Evolutionary conservation across 2,888 invertebrate genomes (phyloP), one percentile per base, ranked within the genome.

Genomic region (Athalia rosae): DNA sequence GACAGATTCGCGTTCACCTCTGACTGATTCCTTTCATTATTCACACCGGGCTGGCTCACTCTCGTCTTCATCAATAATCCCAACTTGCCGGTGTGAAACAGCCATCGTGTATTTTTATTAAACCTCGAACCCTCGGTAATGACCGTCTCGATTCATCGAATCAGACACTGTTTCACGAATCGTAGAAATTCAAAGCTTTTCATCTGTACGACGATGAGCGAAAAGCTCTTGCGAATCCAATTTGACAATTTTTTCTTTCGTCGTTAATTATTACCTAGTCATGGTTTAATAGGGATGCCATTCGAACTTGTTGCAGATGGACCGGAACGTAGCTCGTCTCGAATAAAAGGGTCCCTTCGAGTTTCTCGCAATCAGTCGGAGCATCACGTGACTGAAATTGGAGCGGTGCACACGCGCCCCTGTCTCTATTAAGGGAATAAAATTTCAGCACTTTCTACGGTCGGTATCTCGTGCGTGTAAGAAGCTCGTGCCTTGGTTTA

Each of bases 391-490:
- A 62, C 62, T 62, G 43, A 11, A 13, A 64, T 3, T 47, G 64
- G 28, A 64, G n/a, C 45, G 64, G 4, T 43, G 62, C 7, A 64
- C 64, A 47, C 47, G 47, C 45, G 64, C 47, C 28, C 47, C 45
- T 47, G 64, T 64, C 47, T 47, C 28, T 28, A 28, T 47, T 7
- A 15, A 4, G 41, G 50, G 11, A 67, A 67, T 15, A 59, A 61
- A 62, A 74, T 74, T 74, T 74, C 61, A 74, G 11, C 28, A 62
- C 28, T 48, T 74, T 61, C 58, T 28, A 45, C 71, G 71, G 43
- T n/a, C 45, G 45, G 71, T 47, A 71, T 50, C 28, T 74, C 43
- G n/a, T 41, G 61, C 74, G 61, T 61, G 61, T 73, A 47, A 71
- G 58, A n/a, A 28, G 48, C 28, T 61, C 13, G 45, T 61, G 61